A percentile compares a stretch with the other conserved stretches of the same genome.
Conservation (phyloP, 2,113 vertebrate species). For the Ceratotherium simum region DNA sequence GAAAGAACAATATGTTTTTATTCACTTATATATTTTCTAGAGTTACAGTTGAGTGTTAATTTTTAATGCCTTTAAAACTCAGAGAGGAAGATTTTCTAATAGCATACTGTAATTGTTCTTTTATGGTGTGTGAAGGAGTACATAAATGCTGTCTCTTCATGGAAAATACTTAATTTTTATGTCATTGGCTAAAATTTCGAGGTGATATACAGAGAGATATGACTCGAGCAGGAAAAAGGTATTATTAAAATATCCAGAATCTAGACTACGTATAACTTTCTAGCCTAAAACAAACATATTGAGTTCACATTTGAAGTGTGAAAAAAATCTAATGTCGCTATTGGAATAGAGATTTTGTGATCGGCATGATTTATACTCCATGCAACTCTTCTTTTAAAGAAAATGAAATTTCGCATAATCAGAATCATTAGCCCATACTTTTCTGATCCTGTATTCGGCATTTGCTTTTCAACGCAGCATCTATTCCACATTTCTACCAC, state of each 20-base stretch:
- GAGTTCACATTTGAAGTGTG: not conserved
- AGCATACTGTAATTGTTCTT: not conserved
- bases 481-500: not conserved
- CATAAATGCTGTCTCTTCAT: not conserved
- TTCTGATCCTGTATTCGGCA: rapidly evolving
- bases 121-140: not conserved
- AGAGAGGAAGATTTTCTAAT: not conserved
- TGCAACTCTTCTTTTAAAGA: not conserved
- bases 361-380: not conserved
- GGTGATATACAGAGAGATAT: not conserved
- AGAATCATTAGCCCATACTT: not conserved
- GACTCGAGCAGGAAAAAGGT: not conserved
- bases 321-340: not conserved
- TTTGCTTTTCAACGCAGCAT: not conserved
- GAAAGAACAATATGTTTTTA: not conserved
- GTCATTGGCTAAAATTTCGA: not conserved
- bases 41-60: not conserved
- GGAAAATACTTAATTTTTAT: not conserved
- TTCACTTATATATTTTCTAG: not conserved
- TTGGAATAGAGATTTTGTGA: not conserved
- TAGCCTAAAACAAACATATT: not conserved
- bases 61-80: not conserved
- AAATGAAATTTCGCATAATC: not conserved
- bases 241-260: not conserved
- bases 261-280: not conserved